phyloP scores from a whole-genome alignment of 2,797 vertebrate species.

The Diceros bicornis region DNA sequence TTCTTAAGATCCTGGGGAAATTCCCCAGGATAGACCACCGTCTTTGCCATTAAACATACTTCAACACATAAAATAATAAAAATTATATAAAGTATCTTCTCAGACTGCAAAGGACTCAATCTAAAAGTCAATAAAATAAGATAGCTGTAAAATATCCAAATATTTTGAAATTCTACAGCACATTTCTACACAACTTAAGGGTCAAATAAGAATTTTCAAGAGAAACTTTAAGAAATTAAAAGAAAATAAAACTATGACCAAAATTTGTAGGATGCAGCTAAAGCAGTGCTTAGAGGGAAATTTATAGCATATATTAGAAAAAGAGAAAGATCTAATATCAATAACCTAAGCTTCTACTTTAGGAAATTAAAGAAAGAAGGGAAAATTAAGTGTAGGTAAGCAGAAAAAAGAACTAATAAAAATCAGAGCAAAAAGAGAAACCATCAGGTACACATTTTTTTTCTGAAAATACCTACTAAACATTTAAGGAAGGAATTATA shows the following conservation, averaged over 20 bases:
- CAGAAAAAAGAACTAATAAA: background rate
- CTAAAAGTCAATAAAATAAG: background rate
- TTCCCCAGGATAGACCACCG: background rate
- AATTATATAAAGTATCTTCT: background rate
- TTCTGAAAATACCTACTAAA: background rate
- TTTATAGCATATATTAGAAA: background rate
- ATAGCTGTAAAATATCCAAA: background rate
- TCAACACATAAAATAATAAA: background rate
- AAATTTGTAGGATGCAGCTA: background rate
- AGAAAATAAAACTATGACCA: background rate
- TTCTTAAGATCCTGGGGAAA: background rate
- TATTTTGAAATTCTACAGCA: background rate
- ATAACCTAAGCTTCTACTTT: background rate
- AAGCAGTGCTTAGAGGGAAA: background rate
- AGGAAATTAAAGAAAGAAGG: background rate
- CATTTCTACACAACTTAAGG: background rate
- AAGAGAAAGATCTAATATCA: background rate
- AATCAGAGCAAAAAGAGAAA: background rate
- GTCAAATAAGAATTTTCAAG: background rate
- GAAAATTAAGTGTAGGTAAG: background rate
- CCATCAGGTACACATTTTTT: background rate
- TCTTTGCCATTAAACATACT: background rate
- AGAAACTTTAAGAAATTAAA: background rate
- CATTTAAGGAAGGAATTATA: background rate
- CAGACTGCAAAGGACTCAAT: background rate